Evolutionary conservation across 2,797 vertebrate genomes (phyloP), one percentile per base, ranked within the genome.

Genomic region (Sebastiscus tertius): DNA sequence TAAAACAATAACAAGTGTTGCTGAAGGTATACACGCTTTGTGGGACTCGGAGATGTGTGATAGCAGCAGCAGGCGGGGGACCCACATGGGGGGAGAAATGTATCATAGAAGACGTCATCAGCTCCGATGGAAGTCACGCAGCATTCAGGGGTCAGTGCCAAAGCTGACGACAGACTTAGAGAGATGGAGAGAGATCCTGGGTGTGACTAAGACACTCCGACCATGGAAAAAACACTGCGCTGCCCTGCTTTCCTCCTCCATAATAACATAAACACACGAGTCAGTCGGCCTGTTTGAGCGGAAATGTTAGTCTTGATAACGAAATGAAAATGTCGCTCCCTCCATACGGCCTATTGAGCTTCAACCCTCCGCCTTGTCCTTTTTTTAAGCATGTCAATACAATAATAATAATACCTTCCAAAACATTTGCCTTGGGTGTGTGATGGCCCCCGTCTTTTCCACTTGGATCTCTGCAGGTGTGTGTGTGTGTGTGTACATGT

Each of bases 381-480:
- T 83, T 85, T 75, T 72, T 71, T 39, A 69, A 81, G 36, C 75
- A 80, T 82, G 73, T 89, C 83, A 89, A 89, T 84, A 85, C 75
- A 90, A 90, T 85, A 86, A 93, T 89, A 88, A 89, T 89, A 88
- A 89, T 80, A 89, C 63, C 78, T 89, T 92, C 75, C 90, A 93
- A 94, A 94, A 94, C 92, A 94, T 95, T 93, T 93, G 79, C 89
- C 82, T 87, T 92, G 71, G 73, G 72, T 89, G 83, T 84, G 75
- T 60, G 75, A 81, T 74, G 84, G 69, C 62, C 69, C 72, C 75
- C 8, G 33, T 73, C 73, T 85, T 87, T 90, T 87, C 81, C 84
- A 85, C 81, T 85, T 58, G 70, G 60, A 62, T 77, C n/a, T 74
- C 59, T 34, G 62, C 26, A 24, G 24, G 42, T 71, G 64, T 85